Evolutionary conservation across 1,140 invertebrate genomes (phyloP), one percentile per base, ranked within the genome.

Genomic region (Thaumetopoea pityocampa): DNA sequence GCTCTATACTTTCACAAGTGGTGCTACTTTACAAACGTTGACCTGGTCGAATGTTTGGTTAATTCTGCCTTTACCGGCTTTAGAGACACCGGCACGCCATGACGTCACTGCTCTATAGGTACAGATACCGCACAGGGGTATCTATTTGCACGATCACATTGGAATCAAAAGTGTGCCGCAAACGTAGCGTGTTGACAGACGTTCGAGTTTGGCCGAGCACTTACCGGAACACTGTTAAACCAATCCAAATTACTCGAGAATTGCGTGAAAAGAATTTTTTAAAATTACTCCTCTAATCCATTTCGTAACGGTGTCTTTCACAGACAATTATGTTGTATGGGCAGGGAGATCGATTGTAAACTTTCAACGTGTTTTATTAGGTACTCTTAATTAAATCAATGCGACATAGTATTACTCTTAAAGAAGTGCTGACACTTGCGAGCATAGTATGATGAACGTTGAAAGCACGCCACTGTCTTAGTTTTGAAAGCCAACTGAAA

Each of bases 351-450:
- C 35, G 12, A 47, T 43, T 35, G 23, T 33, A 24, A 30, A 22
- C 18, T 10, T 48, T 48, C 40, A 30, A 14, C 42, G 10, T 41
- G 22, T 12, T 37, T 38, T 34, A 35, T 29, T 14, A 7, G 11
- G 2, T 29, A 10, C 27, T 7, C 5, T n/a, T 16, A 7, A 16
- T 14, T 14, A n/a, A n/a, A n/a, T n/a, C n/a, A n/a, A n/a, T n/a
- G n/a, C n/a, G n/a, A n/a, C n/a, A n/a, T n/a, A n/a, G 9, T 20
- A 19, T 32, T 60, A 81, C 80, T 46, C 67, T 68, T 0, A 84
- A 60, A 48, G 78, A 84, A n/a, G 44, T 46, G 57, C 80, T 84
- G 15, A 72, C 80, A 32, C 72, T 77, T 9, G 80, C 78, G 2
- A 84, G 59, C 2, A 81, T 77, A 4, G 66, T 62, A 5, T 71